These are phyloP conservation scores for Enteromius treurensis DNA, from an alignment of 2,797 vertebrate genomes.

Conservation along the genomic window DNA sequence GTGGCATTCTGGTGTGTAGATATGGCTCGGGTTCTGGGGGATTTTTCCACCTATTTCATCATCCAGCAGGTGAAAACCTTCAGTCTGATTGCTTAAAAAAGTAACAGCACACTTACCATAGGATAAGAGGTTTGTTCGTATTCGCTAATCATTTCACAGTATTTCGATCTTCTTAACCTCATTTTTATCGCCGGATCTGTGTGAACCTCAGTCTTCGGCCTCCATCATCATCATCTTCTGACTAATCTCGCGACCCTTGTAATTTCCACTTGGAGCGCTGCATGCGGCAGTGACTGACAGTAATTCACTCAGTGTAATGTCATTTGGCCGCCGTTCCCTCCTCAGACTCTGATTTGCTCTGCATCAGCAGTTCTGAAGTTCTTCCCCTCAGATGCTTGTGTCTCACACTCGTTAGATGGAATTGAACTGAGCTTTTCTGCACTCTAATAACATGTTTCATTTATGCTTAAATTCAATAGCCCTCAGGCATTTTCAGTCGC, in stretches of 20 bases:
- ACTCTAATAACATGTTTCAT: conserved; percentile 20
- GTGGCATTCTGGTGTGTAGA: background rate
- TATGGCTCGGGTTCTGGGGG: background rate
- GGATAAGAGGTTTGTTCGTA: background rate
- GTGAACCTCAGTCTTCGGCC: conserved; percentile 6
- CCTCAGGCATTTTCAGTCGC: background rate
- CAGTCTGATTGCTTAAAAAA: conserved; percentile 9
- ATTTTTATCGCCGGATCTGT: background rate
- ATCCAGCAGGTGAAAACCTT: conserved; percentile 10
- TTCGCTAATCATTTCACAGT: background rate
- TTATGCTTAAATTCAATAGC: conserved; percentile 21
- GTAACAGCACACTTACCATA: conserved; percentile 6
- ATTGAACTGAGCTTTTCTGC: background rate
- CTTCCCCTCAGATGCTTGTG: background rate
- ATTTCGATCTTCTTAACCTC: background rate
- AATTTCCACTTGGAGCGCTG: background rate
- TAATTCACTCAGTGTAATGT: conserved; percentile 28
- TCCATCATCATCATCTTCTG: background rate
- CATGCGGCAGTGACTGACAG: conserved; percentile 24
- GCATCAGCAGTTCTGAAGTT: conserved; percentile 28
- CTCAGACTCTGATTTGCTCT: conserved; percentile 19
- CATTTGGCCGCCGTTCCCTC: conserved; percentile 1
- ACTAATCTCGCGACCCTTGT: conserved; percentile 12
- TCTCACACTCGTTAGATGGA: background rate
- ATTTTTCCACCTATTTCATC: conserved; percentile 27